Evolutionary conservation across 2,888 invertebrate species (phyloP).

Genomic region (Macaria liturata): DNA sequence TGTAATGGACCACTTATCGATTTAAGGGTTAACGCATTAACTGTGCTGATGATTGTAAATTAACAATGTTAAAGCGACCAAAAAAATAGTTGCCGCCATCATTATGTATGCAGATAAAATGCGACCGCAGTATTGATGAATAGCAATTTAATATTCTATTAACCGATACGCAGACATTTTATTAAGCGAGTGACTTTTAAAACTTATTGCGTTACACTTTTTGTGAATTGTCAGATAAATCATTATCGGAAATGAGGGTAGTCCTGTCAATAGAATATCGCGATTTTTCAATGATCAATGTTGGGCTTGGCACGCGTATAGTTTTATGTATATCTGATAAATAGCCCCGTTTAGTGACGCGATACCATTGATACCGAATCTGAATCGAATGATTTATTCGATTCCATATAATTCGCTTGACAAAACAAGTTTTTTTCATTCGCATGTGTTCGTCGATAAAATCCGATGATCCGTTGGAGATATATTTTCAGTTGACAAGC

Average conservation of each 20-base stretch:
- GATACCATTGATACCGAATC: slow-evolving; percentile 63
- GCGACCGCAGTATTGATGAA: slow-evolving; percentile 58
- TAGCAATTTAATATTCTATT: slow-evolving; percentile 70
- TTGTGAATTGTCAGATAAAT: slow-evolving; percentile 54
- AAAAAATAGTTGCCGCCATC: slow-evolving; percentile 26
- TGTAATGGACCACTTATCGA: slow-evolving; percentile 8
- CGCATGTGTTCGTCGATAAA: slow-evolving; percentile 40
- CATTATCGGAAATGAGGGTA: slow-evolving; percentile 64
- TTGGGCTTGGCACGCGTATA: slow-evolving; percentile 66
- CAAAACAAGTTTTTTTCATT: slow-evolving; percentile 59
- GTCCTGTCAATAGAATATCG: slow-evolving; percentile 58
- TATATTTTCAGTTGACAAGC: slow-evolving; percentile 44
- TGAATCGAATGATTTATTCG: slow-evolving; percentile 68
- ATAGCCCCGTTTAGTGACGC: slow-evolving; percentile 68
- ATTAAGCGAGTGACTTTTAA: slow-evolving; percentile 38
- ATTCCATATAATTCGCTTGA: slow-evolving; percentile 60
- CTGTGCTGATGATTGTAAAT: slow-evolving; percentile 19
- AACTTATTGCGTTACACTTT: slow-evolving; percentile 25
- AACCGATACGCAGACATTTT: slow-evolving; percentile 58
- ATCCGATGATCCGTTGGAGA: slow-evolving; percentile 56
- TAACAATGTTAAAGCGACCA: slow-evolving; percentile 30
- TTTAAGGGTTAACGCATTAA: slow-evolving; percentile 32
- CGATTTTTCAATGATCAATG: slow-evolving; percentile 67
- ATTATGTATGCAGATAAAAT: slow-evolving; percentile 65
- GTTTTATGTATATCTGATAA: slow-evolving; percentile 70